Conservation (phyloP, 2,113 vertebrate species). For the Hypomesus transpacificus region DNA sequence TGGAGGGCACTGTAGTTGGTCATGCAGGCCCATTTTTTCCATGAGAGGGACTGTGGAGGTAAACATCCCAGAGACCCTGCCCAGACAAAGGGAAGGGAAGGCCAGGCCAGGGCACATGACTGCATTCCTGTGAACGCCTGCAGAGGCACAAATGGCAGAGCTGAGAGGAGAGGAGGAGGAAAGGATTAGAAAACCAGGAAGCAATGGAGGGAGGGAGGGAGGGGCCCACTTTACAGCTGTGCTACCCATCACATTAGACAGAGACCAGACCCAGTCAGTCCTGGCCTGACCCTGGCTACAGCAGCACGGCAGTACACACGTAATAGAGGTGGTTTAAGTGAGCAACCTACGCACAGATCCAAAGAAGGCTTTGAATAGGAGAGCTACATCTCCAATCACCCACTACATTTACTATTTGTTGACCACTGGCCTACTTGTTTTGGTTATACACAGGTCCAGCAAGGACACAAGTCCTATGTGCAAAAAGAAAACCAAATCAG, state of each 20-base stretch:
- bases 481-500: no score
- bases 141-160: conserved; percentile 5
- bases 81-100: not conserved
- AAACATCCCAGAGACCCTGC: conserved; percentile 4
- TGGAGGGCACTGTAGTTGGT: no score
- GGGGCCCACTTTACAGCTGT: not conserved
- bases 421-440: no score
- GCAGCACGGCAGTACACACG: not conserved
- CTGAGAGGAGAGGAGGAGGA: conserved; percentile 1
- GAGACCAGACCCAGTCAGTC: not conserved
- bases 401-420: no score
- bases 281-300: not conserved
- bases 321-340: no score
- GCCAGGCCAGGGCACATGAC: conserved; percentile 28
- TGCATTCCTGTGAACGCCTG: conserved; percentile 37
- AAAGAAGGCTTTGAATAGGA: no score
- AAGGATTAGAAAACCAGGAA: not conserved
- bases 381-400: no score
- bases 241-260: not conserved
- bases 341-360: no score
- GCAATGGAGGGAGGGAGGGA: not conserved
- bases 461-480: no score
- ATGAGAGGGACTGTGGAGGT: not conserved
- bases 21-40: no score
- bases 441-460: no score